These are phyloP conservation scores for Dynastes tityus DNA, from an alignment of 2,888 invertebrate genomes.

Conservation along the genomic window DNA sequence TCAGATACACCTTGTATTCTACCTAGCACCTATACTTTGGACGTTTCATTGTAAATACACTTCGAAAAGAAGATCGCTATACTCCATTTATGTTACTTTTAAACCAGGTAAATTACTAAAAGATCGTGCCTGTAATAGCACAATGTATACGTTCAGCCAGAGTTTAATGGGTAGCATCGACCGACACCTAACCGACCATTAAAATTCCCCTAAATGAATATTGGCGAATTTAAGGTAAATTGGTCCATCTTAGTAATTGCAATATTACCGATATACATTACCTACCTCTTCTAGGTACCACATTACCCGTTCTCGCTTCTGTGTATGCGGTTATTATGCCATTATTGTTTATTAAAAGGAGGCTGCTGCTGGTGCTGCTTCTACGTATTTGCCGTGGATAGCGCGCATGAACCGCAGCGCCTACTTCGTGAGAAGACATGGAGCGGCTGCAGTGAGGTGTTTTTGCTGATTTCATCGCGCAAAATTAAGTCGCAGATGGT, in stretches of 20 bases:
- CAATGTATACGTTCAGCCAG: too few relatives aligned
- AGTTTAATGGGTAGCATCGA: too few relatives aligned
- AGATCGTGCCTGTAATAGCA: too few relatives aligned
- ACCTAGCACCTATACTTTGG: too few relatives aligned
- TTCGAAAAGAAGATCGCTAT: too few relatives aligned
- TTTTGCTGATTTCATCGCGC: conserved; percentile 27
- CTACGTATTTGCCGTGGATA: neutral
- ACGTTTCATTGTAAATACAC: too few relatives aligned
- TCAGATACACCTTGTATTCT: too few relatives aligned
- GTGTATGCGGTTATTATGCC: conserved; percentile 27
- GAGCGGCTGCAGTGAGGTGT: neutral
- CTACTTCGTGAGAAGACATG: too few relatives aligned
- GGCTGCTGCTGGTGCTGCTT: neutral
- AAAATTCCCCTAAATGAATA: conserved; percentile 50
- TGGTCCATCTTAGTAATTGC: conserved; percentile 51
- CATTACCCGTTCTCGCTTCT: conserved; percentile 6
- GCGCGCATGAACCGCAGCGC: neutral
- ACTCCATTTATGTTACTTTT: neutral
- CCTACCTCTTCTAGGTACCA: conserved; percentile 17
- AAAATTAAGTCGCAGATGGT: conserved; percentile 27
- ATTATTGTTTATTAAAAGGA: conserved; percentile 40
- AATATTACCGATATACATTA: conserved; percentile 50
- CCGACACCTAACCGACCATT: conserved; percentile 49
- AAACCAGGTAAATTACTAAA: neutral
- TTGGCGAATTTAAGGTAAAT: conserved; percentile 44